Conservation (phyloP, 2,113 vertebrate species). For the Aspiorhynchus laticeps region DNA sequence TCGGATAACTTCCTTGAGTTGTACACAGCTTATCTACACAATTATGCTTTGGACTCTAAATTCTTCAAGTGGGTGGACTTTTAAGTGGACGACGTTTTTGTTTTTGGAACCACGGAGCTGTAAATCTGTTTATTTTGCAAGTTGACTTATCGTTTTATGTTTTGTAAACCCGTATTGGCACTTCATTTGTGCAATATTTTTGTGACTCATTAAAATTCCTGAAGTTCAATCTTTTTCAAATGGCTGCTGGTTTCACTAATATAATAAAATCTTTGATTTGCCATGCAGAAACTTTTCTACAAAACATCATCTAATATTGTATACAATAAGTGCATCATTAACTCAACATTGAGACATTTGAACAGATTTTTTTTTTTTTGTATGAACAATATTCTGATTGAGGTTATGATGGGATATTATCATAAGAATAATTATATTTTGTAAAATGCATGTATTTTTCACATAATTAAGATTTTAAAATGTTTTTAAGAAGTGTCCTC, state of each 20-base stretch:
- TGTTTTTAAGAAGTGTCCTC: too few species aligned
- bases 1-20: conserved; percentile 75
- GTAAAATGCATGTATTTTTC: too few species aligned
- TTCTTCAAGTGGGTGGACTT: conserved; percentile 18
- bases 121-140: conserved; percentile 20
- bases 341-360: not conserved
- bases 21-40: not conserved
- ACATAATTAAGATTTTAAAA: too few species aligned
- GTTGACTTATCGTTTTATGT: not conserved
- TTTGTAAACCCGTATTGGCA: not conserved
- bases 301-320: not conserved
- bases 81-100: not conserved
- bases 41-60: conserved; percentile 39
- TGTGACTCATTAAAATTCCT: not conserved
- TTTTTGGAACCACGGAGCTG: not conserved
- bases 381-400: too few species aligned
- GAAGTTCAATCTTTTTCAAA: not conserved
- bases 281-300: not conserved
- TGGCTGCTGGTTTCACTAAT: conserved; percentile 32
- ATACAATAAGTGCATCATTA: not conserved
- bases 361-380: not conserved
- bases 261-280: conserved; percentile 16
- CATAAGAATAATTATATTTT: not conserved
- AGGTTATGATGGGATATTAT: not conserved
- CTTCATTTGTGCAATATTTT: not conserved